Base-by-base conservation (phyloP, 2,888 invertebrate genomes). In the Chrysolina oricalcia region DNA sequence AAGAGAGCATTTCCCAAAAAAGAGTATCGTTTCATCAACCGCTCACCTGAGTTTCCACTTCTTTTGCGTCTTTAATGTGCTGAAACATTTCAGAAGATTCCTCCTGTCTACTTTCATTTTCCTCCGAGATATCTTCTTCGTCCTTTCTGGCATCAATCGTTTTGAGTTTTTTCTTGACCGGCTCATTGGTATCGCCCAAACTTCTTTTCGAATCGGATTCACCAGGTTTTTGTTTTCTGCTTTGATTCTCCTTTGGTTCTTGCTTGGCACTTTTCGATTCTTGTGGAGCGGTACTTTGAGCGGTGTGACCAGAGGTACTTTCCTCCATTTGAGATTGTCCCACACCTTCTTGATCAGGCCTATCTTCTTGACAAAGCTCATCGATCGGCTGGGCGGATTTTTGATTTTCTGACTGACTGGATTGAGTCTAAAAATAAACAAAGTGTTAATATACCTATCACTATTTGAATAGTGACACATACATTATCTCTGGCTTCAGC, bases 61-160 rank as follows among this genome's bases (percentile, higher is more conserved):
- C 91, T 76, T 94, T 93, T 0, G 95, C 93, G 80, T 96, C 94
- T 83, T 94, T 94, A 2, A 97, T 94, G 86, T 97, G 97, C 86
- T 97, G 95, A 88, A 94, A 97, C 77, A 94, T 92, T 75, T 89
- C 88, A 53, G 88, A 86, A 43, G 87, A 85, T 23, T 89, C 2
- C 89, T 90, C 89, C 15, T 66, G 40, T n/a, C 62, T 70, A 15
- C 50, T 43, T 13, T 92, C 91, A 11, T 91, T 90, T 0, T 89
- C 87, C 0, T 90, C 89, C 0, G 89, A 88, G 13, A 89, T 85
- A 10, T 88, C 85, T n/a, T 69, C 46, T 15, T 56, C 88, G 19
- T 91, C 89, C 21, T 87, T 82, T 66, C 90, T 88, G 80, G 87
- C 85, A 65, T 91, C 90, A 15, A 91, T 87, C 0, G 91, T 91